A percentile compares a stretch with the other conserved stretches of the same genome.
Conservation (phyloP, 2,113 vertebrate species). For the Bungarus multicinctus region DNA sequence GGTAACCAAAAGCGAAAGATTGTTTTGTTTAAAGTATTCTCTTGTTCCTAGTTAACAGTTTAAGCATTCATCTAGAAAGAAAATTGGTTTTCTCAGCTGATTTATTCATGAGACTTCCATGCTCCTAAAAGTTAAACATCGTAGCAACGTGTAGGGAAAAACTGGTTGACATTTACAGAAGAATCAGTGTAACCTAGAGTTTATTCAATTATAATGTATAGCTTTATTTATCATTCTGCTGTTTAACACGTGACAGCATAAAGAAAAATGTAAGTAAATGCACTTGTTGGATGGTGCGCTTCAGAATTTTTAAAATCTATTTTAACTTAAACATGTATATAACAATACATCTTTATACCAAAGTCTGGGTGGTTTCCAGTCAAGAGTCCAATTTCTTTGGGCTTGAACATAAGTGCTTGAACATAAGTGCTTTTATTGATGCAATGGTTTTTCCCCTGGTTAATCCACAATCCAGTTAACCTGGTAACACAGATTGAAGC, state of each 20-base stretch:
- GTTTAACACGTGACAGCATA: too few species aligned
- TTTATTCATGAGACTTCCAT: neutral
- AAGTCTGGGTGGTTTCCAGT: neutral
- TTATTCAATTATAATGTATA: neutral
- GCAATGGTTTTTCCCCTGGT: neutral
- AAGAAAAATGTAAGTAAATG: neutral
- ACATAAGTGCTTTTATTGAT: neutral
- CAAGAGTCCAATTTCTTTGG: neutral
- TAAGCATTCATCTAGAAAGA: slow-evolving; percentile 5
- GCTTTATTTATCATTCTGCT: neutral
- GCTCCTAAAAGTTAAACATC: neutral
- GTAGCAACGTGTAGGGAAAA: neutral
- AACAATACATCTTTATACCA: neutral
- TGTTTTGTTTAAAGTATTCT: neutral
- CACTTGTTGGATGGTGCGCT: neutral
- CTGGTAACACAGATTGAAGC: slow-evolving; percentile 1
- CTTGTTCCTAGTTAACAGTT: neutral
- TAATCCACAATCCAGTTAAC: slow-evolving; percentile 11
- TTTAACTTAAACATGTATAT: neutral
- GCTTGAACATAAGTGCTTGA: neutral
- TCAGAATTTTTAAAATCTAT: neutral
- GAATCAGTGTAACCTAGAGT: neutral
- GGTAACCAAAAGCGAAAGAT: slow-evolving; percentile 20
- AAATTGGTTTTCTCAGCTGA: neutral
- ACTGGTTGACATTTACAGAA: neutral